Conservation (phyloP, 2,113 vertebrate species). For the Notiomystis cincta region DNA sequence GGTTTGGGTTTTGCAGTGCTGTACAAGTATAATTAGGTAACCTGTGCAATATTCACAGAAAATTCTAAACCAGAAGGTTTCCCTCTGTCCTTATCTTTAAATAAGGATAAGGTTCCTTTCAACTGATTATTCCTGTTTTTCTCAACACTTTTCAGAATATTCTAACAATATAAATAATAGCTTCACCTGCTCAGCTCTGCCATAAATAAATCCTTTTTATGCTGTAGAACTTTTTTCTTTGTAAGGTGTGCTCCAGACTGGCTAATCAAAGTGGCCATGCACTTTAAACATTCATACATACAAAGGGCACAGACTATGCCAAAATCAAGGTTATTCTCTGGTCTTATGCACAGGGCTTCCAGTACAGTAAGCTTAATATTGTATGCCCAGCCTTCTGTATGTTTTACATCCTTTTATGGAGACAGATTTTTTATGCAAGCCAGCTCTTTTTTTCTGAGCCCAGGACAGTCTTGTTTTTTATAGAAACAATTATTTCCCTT, state of each 20-base stretch:
- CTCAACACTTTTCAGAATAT: not conserved
- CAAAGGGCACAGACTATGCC: not conserved
- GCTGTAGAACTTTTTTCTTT: not conserved
- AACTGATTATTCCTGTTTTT: not conserved
- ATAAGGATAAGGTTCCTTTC: too few relatives aligned
- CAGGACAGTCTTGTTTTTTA: not conserved
- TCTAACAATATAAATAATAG: not conserved
- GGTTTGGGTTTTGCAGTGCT: not conserved
- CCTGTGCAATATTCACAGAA: not conserved
- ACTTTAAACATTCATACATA: not conserved
- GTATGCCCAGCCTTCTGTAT: not conserved
- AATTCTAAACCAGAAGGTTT: not conserved
- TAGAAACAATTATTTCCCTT: not conserved
- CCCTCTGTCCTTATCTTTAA: not conserved
- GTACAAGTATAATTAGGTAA: not conserved
- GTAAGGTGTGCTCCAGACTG: not conserved
- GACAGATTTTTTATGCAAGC: not conserved
- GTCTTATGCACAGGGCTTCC: not conserved
- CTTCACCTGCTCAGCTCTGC: not conserved
- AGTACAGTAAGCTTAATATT: not conserved
- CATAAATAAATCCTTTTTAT: not conserved
- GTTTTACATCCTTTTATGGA: not conserved
- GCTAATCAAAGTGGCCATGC: not conserved
- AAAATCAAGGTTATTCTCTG: not conserved
- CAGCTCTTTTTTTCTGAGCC: not conserved